These are phyloP conservation scores for Lineus longissimus DNA, from an alignment of 1,140 invertebrate genomes.

Conservation along the genomic window DNA sequence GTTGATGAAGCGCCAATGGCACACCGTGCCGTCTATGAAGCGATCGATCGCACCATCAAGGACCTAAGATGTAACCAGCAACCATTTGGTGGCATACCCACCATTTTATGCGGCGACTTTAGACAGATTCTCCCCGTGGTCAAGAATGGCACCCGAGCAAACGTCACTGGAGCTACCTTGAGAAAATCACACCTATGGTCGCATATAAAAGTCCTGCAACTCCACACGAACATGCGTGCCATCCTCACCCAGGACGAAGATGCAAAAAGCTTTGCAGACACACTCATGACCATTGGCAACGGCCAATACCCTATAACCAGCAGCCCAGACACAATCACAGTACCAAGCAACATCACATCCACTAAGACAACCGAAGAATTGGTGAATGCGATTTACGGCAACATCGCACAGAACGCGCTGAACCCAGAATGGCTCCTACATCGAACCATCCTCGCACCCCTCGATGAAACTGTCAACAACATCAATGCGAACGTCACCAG, in stretches of 20 bases:
- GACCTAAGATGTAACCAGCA: conserved; percentile 33
- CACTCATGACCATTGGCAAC: background rate
- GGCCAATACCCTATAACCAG: background rate
- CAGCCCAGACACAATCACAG: conserved; percentile 19
- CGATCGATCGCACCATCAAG: conserved; percentile 21
- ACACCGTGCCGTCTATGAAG: too few relatives aligned
- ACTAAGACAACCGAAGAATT: conserved; percentile 41
- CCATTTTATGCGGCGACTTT: conserved; percentile 49
- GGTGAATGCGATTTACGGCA: conserved; percentile 45
- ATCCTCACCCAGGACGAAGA: conserved; percentile 5
- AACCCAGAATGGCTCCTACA: conserved; percentile 43
- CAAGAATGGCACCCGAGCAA: conserved; percentile 46
- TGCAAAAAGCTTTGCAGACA: background rate
- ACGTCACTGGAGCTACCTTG: conserved; percentile 53
- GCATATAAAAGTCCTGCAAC: conserved; percentile 17
- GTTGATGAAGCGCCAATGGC: too few relatives aligned
- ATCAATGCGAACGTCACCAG: conserved; percentile 23
- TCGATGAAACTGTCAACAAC: conserved; percentile 49
- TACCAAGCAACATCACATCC: conserved; percentile 46
- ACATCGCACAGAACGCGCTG: conserved; percentile 21
- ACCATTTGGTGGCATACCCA: conserved; percentile 41
- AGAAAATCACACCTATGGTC: conserved; percentile 50
- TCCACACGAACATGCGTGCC: conserved; percentile 24
- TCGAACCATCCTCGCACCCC: conserved; percentile 31
- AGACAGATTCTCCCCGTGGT: conserved; percentile 38